Evolutionary conservation across 2,797 vertebrate species (phyloP), one percentile per base, ranked within the genome.

Genomic region (Catharus ustulatus): DNA sequence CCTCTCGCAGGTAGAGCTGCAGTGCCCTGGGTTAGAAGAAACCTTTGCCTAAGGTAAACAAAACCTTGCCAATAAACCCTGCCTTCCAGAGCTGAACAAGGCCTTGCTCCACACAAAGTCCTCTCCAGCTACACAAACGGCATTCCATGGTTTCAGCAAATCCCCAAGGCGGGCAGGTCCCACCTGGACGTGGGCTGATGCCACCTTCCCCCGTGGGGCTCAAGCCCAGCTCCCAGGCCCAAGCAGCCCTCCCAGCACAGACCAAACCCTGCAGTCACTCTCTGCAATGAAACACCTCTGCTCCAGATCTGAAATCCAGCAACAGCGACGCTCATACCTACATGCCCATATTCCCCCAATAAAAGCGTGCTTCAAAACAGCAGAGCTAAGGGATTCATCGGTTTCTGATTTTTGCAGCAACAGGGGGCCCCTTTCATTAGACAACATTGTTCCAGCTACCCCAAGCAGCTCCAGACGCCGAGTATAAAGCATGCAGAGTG

Each of bases 381-480:
- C 80, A 30, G 11, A 77, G 67, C 74, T 40, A 46, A 61, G 34
- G 45, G 57, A 88, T 74, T 84, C 93, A 86, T 84, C 74, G 0
- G 80, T 57, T 95, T 91, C 94, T 89, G 84, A 91, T 93, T 96
- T 95, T 76, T 75, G 59, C 46, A 93, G 91, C 93, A 86, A 78
- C 85, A 79, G 93, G 84, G 61, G 75, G 66, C 74, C 89, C 13
- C 14, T 90, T 94, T 94, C 87, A 82, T 90, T 84, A 96, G 80
- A 79, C 83, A 88, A 86, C 62, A 81, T 80, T 87, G 89, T 85
- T 96, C 91, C 87, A 95, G 93, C 93, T 91, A 79, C 1, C 14
- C 83, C 24, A 38, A 84, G 79, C 61, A 90, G 83, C 87, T 71
- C 95, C 87, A 71, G 84, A 79, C 83, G 52, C 51, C 0, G 2